Conservation (phyloP, 2,113 vertebrate genomes). For the Halichoeres trimaculatus region DNA sequence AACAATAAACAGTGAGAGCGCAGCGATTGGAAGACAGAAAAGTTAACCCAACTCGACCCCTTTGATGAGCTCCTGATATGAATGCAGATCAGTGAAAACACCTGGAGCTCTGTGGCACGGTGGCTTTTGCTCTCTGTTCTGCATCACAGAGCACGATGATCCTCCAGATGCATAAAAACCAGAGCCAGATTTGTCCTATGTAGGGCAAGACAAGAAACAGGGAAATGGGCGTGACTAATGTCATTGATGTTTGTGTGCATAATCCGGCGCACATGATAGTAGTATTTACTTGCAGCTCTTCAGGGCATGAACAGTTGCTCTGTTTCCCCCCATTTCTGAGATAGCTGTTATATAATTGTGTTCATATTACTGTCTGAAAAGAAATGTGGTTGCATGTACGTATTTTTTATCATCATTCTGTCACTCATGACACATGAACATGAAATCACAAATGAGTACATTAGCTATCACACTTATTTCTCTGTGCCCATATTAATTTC, state of each 20-base stretch:
- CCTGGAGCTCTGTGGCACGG: constrained; percentile 39
- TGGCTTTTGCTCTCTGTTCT: constrained; percentile 50
- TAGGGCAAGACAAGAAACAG: constrained; percentile 42
- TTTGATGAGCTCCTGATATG: constrained; percentile 49
- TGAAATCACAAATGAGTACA: no score
- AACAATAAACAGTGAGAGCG: neutral
- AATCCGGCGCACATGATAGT: constrained; percentile 35
- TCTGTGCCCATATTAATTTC: no score
- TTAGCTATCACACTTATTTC: no score
- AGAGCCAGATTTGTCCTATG: constrained; percentile 52
- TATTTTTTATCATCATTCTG: no score
- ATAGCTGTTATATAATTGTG: neutral
- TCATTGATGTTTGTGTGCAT: constrained; percentile 54
- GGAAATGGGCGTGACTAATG: constrained; percentile 59
- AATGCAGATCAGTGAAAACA: constrained; percentile 47
- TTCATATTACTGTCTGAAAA: constrained; percentile 6
- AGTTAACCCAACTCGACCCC: constrained; percentile 37
- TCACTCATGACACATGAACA: no score
- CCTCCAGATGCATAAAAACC: constrained; percentile 31
- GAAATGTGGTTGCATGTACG: no score
- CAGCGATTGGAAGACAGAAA: constrained; percentile 30
- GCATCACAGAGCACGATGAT: constrained; percentile 56
- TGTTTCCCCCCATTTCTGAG: constrained; percentile 26
- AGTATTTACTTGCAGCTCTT: constrained; percentile 27
- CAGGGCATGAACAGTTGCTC: constrained; percentile 30